Base-by-base conservation (phyloP, 2,113 vertebrate genomes). In the Oplegnathus fasciatus region DNA sequence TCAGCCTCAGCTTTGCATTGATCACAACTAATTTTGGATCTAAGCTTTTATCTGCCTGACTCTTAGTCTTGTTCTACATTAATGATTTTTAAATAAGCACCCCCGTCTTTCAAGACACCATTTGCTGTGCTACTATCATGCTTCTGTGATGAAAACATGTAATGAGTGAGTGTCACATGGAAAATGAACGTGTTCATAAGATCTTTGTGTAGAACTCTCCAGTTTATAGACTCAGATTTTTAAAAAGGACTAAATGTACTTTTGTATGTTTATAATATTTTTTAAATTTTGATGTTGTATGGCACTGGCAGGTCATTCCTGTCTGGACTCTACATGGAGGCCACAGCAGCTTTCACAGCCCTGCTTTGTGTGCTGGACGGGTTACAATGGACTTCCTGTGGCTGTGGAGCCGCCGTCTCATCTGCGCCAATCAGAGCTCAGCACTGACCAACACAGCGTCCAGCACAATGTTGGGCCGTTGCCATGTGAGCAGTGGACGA, bases 351-450 rank as follows among this genome's bases (percentile, higher is more conserved):
- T 34, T 40, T 78, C 68, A 73, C 68, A 78, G 88, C 66, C 30
- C 55, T 0, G 50, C 86, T 79, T 85, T 88, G 79, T 83, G 52
- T 0, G 61, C 75, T 14, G 28, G 6, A 57, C 64, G n/a, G 67
- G 67, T 72, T 4, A 90, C 86, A 87, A 90, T 88, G 64, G 88
- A 88, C 91, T 88, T 88, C 86, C 89, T 89, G 89, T 79, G 50
- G 37, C 79, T 68, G 54, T 1, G 28, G 80, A 81, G 80, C 66
- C 13, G 46, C 61, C 7, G 50, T 82, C 77, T 76, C 44, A 78
- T 77, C 58, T 57, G 75, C 72, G 71, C 87, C 89, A 88, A 88
- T 88, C 84, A 77, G 60, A 74, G 66, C 44, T 62, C 44, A 6
- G 79, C 54, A 7, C 80, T 52, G 81, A 80, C 71, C 75, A 8